Evolutionary conservation across 2,888 invertebrate species (phyloP).

Genomic region (Trachelus tabidus): DNA sequence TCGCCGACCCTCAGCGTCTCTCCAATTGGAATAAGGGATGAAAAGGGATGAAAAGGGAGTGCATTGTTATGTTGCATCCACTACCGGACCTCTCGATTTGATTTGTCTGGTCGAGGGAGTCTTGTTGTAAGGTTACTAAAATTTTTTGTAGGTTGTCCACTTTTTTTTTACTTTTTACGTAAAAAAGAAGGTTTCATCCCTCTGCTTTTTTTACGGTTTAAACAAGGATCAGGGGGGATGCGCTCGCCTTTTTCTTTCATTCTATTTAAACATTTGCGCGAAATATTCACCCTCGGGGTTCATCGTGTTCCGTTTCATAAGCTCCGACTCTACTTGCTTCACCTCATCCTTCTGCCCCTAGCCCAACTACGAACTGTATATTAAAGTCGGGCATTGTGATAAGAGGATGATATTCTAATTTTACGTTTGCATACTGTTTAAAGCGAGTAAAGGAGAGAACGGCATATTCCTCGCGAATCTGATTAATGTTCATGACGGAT

Average conservation of each 20-base stretch:
- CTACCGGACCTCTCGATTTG: background rate
- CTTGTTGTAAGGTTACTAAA: background rate
- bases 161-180: conserved; percentile 14
- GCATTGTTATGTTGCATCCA: background rate
- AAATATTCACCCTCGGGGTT: conserved; percentile 3
- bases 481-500: background rate
- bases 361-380: background rate
- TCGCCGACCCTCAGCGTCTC: background rate
- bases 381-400: conserved; percentile 17
- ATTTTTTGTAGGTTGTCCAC: no score
- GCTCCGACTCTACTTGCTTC: conserved; percentile 1
- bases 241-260: background rate
- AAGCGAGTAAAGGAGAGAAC: conserved; percentile 9
- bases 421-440: conserved; percentile 8
- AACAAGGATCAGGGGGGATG: background rate
- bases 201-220: conserved; percentile 2
- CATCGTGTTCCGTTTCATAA: conserved; percentile 1
- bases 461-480: conserved; percentile 3
- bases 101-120: background rate
- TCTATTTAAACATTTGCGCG: conserved; percentile 1
- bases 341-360: background rate
- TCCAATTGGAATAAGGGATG: background rate
- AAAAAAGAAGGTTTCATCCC: conserved; percentile 11
- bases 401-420: conserved; percentile 22
- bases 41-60: background rate